Conservation (phyloP, 1,140 invertebrate genomes). For the Xylocopa sonorina region DNA sequence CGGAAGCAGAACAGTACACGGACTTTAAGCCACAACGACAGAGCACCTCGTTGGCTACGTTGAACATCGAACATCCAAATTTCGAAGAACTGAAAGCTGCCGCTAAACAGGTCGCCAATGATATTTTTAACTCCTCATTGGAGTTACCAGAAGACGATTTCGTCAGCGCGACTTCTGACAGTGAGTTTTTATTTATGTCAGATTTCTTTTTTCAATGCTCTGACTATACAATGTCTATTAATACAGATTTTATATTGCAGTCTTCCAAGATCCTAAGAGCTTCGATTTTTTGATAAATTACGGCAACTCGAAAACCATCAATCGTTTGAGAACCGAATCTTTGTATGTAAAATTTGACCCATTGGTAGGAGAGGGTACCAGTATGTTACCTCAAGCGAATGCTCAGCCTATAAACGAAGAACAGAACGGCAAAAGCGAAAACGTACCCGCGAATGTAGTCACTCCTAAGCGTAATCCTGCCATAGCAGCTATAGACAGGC, state of each 20-base stretch:
- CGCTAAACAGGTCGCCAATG: conserved; percentile 70
- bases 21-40: conserved; percentile 72
- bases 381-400: conserved; percentile 78
- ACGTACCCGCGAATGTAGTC: conserved; percentile 55
- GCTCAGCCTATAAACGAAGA: conserved; percentile 64
- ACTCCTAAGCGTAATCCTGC: conserved; percentile 76
- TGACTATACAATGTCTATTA: no score
- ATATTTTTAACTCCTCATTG: conserved; percentile 66
- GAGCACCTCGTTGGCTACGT: conserved; percentile 65
- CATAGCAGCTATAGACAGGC: conserved; percentile 79
- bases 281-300: conserved; percentile 76
- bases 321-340: conserved; percentile 82
- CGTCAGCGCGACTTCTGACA: conserved; percentile 67
- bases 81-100: conserved; percentile 66
- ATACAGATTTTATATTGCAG: conserved; percentile 63
- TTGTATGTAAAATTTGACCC: conserved; percentile 85
- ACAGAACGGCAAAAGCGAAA: conserved; percentile 70
- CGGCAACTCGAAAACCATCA: conserved; percentile 57
- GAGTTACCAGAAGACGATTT: conserved; percentile 67
- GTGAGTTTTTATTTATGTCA: conserved; percentile 59
- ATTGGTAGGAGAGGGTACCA: conserved; percentile 78
- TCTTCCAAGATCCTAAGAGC: conserved; percentile 76
- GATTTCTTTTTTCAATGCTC: no score
- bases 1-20: conserved; percentile 60
- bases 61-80: conserved; percentile 28